phyloP scores from a whole-genome alignment of 1,140 invertebrate genomes.

The Plodia interpunctella region DNA sequence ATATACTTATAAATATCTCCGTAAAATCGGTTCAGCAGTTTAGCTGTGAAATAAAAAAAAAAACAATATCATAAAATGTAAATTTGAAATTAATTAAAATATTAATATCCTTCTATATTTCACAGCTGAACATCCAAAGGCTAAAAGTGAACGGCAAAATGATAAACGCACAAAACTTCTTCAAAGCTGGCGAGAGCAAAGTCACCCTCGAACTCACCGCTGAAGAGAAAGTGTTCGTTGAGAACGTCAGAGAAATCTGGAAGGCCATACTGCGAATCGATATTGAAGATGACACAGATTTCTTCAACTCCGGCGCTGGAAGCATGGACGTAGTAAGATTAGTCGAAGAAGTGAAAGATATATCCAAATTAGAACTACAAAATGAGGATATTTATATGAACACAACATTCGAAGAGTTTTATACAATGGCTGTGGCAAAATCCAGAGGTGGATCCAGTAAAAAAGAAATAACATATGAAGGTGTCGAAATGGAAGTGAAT shows the following conservation, averaged over 20 bases:
- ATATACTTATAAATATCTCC: too few species aligned
- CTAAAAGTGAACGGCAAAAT: slow-evolving; percentile 87
- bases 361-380: slow-evolving; percentile 85
- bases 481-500: slow-evolving; percentile 87
- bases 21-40: too few species aligned
- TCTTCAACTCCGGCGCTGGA: slow-evolving; percentile 93
- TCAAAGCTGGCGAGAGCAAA: slow-evolving; percentile 78
- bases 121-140: slow-evolving; percentile 82
- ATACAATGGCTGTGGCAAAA: slow-evolving; percentile 81
- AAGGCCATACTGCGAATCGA: slow-evolving; percentile 88
- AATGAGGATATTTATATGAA: slow-evolving; percentile 97
- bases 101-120: slow-evolving; percentile 15
- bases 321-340: slow-evolving; percentile 98
- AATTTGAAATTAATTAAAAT: too few species aligned
- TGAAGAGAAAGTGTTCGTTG: slow-evolving; percentile 84
- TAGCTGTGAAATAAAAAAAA: too few species aligned
- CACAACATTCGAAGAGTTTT: slow-evolving; percentile 91
- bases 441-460: slow-evolving; percentile 78
- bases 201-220: slow-evolving; percentile 84
- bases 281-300: slow-evolving; percentile 90
- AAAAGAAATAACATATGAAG: slow-evolving; percentile 82
- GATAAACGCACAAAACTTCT: slow-evolving; percentile 90
- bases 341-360: slow-evolving; percentile 94
- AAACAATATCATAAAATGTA: too few species aligned
- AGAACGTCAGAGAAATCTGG: slow-evolving; percentile 86